phyloP scores from a whole-genome alignment of 1,140 invertebrate species.

The Drosophila aff. region DNA sequence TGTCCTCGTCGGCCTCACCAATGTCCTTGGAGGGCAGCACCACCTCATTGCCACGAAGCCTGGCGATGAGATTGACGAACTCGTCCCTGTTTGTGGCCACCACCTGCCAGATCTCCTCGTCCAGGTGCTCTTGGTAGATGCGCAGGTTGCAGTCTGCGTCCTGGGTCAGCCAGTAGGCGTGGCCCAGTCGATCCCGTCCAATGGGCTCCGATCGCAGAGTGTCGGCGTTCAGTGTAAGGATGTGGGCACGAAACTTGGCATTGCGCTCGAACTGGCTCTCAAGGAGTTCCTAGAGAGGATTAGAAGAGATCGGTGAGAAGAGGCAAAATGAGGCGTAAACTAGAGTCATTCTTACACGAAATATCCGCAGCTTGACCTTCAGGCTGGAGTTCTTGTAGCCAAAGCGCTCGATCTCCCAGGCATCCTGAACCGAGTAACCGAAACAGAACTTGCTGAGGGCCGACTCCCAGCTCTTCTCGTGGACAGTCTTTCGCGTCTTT shows the following conservation, averaged over 20 bases:
- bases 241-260: slow-evolving; percentile 95
- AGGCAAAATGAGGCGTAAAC: accelerated
- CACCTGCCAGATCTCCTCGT: slow-evolving; percentile 97
- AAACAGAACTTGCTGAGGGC: slow-evolving; percentile 96
- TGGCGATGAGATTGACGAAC: slow-evolving; percentile 90
- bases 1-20: slow-evolving; percentile 88
- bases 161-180: slow-evolving; percentile 96
- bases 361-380: slow-evolving; percentile 93
- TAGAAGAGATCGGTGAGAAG: not conserved
- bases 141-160: slow-evolving; percentile 95
- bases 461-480: slow-evolving; percentile 95
- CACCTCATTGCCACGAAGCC: slow-evolving; percentile 89
- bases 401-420: slow-evolving; percentile 98
- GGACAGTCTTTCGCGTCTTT: slow-evolving; percentile 93
- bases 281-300: slow-evolving; percentile 90
- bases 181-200: slow-evolving; percentile 95
- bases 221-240: slow-evolving; percentile 92
- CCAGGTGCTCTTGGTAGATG: slow-evolving; percentile 96
- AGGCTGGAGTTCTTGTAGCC: slow-evolving; percentile 97
- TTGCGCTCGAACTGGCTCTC: slow-evolving; percentile 98
- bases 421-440: slow-evolving; percentile 94
- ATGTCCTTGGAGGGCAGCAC: slow-evolving; percentile 86
- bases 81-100: slow-evolving; percentile 94
- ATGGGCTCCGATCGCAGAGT: slow-evolving; percentile 94
- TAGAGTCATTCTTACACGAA: slow-evolving; percentile 88